These are phyloP conservation scores for Brachyopa scutellaris DNA, from an alignment of 2,888 invertebrate species.

Conservation along the genomic window DNA sequence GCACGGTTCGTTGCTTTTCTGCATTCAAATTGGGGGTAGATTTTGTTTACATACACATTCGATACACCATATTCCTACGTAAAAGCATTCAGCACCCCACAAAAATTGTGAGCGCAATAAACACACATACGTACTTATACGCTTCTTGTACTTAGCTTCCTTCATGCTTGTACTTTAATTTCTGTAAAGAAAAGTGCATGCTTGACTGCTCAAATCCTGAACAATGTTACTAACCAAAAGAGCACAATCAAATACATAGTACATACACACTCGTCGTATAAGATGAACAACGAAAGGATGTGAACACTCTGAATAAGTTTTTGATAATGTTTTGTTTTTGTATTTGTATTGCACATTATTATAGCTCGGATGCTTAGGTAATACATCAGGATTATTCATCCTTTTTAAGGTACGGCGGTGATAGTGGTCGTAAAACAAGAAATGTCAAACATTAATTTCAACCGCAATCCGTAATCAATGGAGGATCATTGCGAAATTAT, in stretches of 20 bases:
- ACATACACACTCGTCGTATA: too few species aligned
- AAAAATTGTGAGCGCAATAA: background rate
- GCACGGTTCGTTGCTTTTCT: constrained; percentile 29
- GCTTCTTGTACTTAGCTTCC: background rate
- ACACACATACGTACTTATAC: too few species aligned
- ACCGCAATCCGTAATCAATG: constrained; percentile 54
- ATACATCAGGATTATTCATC: constrained; percentile 4
- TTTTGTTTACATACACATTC: constrained; percentile 43
- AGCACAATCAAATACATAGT: background rate
- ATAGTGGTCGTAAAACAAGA: constrained; percentile 36
- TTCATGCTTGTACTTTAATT: background rate
- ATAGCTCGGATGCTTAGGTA: background rate
- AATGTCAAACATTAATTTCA: constrained; percentile 58
- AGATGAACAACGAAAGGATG: background rate
- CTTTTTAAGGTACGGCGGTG: background rate
- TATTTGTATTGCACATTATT: background rate
- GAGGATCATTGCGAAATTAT: constrained; percentile 49
- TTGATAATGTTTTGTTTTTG: background rate
- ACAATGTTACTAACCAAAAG: background rate
- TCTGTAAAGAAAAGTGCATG: background rate
- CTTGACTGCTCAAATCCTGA: constrained; percentile 13
- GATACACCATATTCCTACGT: constrained; percentile 21
- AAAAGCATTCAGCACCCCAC: background rate
- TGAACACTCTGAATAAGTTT: background rate
- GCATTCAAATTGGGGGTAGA: constrained; percentile 18